Conservation (phyloP, 2,888 invertebrate genomes). For the Mylabris sibirica region DNA sequence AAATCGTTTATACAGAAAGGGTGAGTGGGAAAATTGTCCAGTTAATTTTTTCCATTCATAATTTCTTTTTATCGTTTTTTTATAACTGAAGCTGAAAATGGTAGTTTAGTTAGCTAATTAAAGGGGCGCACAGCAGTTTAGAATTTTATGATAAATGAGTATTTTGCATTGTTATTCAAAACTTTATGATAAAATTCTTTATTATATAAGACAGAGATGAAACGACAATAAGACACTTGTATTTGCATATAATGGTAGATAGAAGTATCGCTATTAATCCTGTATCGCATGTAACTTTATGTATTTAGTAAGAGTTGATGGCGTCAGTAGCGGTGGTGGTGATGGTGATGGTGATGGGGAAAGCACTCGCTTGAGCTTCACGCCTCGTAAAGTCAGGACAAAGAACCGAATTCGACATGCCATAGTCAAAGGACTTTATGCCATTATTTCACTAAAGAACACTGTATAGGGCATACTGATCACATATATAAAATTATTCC, state of each 20-base stretch:
- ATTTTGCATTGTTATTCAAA: slow-evolving; percentile 25
- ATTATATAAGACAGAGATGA: slow-evolving; percentile 18
- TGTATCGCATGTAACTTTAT: slow-evolving; percentile 44
- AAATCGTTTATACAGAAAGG: neutral
- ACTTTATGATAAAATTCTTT: slow-evolving; percentile 29
- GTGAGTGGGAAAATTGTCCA: neutral
- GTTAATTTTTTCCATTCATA: slow-evolving; percentile 1
- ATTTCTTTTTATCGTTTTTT: neutral
- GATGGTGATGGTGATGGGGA: slow-evolving; percentile 20
- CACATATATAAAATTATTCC: slow-evolving; percentile 24
- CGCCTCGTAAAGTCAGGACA: slow-evolving; percentile 52
- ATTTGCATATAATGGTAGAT: slow-evolving; percentile 46
- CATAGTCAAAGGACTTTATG: slow-evolving; percentile 48
- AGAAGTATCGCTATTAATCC: slow-evolving; percentile 53
- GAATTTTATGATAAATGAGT: slow-evolving; percentile 23
- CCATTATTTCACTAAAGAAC: slow-evolving; percentile 42
- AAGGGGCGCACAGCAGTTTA: slow-evolving; percentile 8
- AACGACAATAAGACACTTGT: slow-evolving; percentile 48
- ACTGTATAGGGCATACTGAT: slow-evolving; percentile 34
- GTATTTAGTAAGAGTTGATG: slow-evolving; percentile 2
- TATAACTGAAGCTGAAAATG: neutral
- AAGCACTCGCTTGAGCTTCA: slow-evolving; percentile 48
- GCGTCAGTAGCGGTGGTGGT: slow-evolving; percentile 10
- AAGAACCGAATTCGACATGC: slow-evolving; percentile 49
- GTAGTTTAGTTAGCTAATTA: slow-evolving; percentile 16